Evolutionary conservation across 1,140 invertebrate species (phyloP).

Genomic region (Colletes gigas): DNA sequence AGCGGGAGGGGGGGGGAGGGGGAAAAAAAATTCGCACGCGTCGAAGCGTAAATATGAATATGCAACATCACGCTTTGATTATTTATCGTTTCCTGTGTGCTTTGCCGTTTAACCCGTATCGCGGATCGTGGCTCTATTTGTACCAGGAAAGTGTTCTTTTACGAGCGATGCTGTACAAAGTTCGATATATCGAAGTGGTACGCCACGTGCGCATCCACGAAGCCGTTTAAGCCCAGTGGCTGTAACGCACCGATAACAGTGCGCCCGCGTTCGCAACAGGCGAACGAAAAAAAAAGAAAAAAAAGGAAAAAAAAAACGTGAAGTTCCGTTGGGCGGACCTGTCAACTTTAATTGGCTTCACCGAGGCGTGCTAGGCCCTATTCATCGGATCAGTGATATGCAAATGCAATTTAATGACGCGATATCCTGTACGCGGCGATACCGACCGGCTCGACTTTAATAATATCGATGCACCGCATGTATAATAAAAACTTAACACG

Average conservation of each 20-base stretch:
- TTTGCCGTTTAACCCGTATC: conserved; percentile 33
- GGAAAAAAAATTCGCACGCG: not conserved
- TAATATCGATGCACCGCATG: conserved; percentile 43
- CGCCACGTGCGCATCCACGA: conserved; percentile 40
- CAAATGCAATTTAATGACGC: conserved; percentile 77
- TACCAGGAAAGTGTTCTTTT: conserved; percentile 46
- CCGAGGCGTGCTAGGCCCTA: conserved; percentile 67
- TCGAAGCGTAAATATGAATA: conserved; percentile 51
- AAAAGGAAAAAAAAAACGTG: conserved; percentile 21
- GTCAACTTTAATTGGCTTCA: conserved; percentile 76
- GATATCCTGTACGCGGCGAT: conserved; percentile 68
- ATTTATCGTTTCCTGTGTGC: conserved; percentile 45
- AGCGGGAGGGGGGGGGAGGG: not conserved
- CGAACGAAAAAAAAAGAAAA: conserved; percentile 19
- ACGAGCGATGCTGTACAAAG: conserved; percentile 10
- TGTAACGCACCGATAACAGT: conserved; percentile 58
- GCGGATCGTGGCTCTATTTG: conserved; percentile 40
- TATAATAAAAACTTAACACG: conserved; percentile 36
- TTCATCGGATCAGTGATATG: conserved; percentile 75
- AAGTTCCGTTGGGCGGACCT: conserved; percentile 61
- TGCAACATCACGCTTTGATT: conserved; percentile 56
- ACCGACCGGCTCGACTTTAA: conserved; percentile 45
- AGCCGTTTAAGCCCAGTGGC: conserved; percentile 52
- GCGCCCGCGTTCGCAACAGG: conserved; percentile 35
- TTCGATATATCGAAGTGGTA: conserved; percentile 48